Percentiles rank a stretch among this genome's conserved stretches.
Evolutionary conservation across 2,113 vertebrate species (phyloP).

Genomic region (Microtus pennsylvanicus): DNA sequence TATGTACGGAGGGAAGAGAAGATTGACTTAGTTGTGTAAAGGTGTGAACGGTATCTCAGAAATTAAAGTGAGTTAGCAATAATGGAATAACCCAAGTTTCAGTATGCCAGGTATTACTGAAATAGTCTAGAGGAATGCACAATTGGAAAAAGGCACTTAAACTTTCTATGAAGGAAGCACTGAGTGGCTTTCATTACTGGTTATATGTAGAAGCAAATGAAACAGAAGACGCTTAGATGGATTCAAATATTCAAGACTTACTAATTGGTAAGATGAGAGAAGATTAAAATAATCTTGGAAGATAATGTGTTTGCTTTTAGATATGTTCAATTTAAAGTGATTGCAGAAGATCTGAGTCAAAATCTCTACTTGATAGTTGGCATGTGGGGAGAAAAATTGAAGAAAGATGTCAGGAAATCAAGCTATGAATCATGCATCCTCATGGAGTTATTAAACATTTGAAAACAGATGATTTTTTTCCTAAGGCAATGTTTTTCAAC

Average conservation of each 20-base stretch:
- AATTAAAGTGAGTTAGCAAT: not conserved
- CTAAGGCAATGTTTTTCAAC: conserved; percentile 24
- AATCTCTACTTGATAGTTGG: conserved; percentile 34
- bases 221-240: not conserved
- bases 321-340: conserved; percentile 58
- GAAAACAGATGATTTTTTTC: conserved; percentile 55
- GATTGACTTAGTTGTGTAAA: not conserved
- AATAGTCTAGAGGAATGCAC: not conserved
- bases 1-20: not conserved
- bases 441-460: conserved; percentile 38
- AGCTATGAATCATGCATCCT: conserved; percentile 34
- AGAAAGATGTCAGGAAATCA: conserved; percentile 57
- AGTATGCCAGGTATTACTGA: not conserved
- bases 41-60: not conserved
- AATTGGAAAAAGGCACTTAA: not conserved
- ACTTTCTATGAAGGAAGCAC: not conserved
- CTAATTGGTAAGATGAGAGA: conserved; percentile 52
- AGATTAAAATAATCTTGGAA: conserved; percentile 64
- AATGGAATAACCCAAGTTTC: not conserved
- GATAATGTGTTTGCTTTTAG: conserved; percentile 60
- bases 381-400: conserved; percentile 29
- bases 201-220: not conserved
- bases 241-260: conserved; percentile 21
- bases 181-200: conserved; percentile 42
- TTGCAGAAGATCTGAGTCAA: not conserved